Conservation (phyloP, 1,140 invertebrate species). For the Hylyphantes graminicola region DNA sequence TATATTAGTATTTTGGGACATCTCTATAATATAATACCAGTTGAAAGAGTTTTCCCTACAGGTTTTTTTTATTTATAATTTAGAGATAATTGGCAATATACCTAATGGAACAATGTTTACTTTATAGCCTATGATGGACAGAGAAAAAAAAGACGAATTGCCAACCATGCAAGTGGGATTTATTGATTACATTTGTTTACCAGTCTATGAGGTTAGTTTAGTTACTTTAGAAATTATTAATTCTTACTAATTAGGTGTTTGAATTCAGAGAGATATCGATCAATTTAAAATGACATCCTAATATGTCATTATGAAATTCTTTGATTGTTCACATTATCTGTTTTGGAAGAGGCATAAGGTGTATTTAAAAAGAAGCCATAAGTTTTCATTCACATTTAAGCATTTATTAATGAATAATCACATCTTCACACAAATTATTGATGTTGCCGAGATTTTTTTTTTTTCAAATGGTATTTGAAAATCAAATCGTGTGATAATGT, state of each 20-base stretch:
- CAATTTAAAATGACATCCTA: constrained; percentile 5
- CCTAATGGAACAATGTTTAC: background rate
- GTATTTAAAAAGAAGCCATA: no score
- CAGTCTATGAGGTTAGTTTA: constrained; percentile 96
- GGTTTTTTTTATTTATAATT: background rate
- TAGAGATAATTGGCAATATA: background rate
- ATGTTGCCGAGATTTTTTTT: no score
- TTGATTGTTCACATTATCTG: no score
- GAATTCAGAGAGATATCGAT: background rate
- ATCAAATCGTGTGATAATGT: no score
- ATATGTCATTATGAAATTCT: no score
- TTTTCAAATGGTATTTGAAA: no score
- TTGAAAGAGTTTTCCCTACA: background rate
- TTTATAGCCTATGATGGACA: constrained; percentile 92
- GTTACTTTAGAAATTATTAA: constrained; percentile 13
- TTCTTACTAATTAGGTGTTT: background rate
- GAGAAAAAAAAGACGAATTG: constrained; percentile 93
- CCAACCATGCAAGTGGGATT: constrained; percentile 97
- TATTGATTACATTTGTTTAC: constrained; percentile 94
- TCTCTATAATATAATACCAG: background rate
- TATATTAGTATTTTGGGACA: background rate
- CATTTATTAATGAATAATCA: no score
- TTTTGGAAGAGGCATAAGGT: no score
- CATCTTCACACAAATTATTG: no score
- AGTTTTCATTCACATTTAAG: no score